These are phyloP conservation scores for Leucozona laternaria DNA, from an alignment of 2,888 invertebrate species.

Conservation along the genomic window DNA sequence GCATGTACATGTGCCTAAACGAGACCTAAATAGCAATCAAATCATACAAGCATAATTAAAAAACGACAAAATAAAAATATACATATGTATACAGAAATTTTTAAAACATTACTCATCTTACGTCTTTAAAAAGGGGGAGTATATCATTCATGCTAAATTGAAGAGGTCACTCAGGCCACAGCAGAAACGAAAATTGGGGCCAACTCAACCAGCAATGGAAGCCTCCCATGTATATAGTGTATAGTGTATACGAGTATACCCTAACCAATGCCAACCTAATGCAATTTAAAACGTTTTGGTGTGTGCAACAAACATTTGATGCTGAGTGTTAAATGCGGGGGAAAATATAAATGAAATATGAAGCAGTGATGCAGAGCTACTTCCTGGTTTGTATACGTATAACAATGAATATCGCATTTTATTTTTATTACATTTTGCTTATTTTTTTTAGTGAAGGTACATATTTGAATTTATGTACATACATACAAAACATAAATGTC, in stretches of 20 bases:
- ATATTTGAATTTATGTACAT: neutral
- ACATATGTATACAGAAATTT: slow-evolving; percentile 64
- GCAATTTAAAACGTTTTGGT: slow-evolving; percentile 65
- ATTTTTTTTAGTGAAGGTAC: neutral
- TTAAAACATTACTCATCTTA: slow-evolving; percentile 64
- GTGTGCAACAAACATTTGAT: slow-evolving; percentile 35
- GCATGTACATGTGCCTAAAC: neutral
- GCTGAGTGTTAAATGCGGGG: slow-evolving; percentile 18
- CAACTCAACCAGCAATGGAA: slow-evolving; percentile 57
- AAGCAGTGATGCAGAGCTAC: slow-evolving; percentile 57
- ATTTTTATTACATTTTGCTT: slow-evolving; percentile 21
- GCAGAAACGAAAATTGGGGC: slow-evolving; percentile 62
- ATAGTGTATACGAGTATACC: neutral
- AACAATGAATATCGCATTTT: slow-evolving; percentile 58
- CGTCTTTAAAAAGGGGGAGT: slow-evolving; percentile 60
- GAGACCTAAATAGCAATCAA: slow-evolving; percentile 39
- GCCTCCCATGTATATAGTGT: slow-evolving; percentile 30
- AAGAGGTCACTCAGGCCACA: slow-evolving; percentile 71
- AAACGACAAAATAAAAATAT: slow-evolving; percentile 8
- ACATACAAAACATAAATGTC: neutral
- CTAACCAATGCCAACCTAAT: slow-evolving; percentile 67
- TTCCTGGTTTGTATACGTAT: slow-evolving; percentile 52
- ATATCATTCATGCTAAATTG: slow-evolving; percentile 63
- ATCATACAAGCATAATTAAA: slow-evolving; percentile 13
- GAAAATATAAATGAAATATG: slow-evolving; percentile 31